phyloP scores from a whole-genome alignment of 1,140 invertebrate species.

The Stegodyphus dumicola region DNA sequence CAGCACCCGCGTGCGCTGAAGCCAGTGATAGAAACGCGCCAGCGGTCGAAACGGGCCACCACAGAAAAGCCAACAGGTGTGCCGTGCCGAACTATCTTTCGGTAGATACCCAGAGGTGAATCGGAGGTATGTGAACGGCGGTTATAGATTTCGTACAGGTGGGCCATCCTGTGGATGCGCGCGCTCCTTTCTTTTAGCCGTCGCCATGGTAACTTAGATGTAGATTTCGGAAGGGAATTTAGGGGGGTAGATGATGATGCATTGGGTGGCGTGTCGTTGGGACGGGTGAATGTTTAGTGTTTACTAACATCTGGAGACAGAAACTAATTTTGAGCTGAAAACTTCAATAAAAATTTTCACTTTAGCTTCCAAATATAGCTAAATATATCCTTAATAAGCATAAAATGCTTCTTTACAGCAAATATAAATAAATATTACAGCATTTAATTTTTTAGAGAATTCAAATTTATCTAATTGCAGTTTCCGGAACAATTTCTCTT shows the following conservation, averaged over 20 bases:
- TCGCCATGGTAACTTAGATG: not conserved
- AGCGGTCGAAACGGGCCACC: not conserved
- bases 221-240: not conserved
- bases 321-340: no score
- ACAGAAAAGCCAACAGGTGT: slow-evolving; percentile 39
- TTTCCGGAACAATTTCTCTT: no score
- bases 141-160: slow-evolving; percentile 59
- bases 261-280: not conserved
- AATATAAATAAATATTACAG: no score
- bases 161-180: slow-evolving; percentile 36
- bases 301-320: not conserved
- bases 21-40: not conserved
- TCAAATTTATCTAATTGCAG: no score
- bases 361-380: no score
- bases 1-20: not conserved
- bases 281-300: not conserved
- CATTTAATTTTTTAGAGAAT: no score
- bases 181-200: slow-evolving; percentile 22
- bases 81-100: not conserved
- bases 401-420: no score
- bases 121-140: slow-evolving; percentile 48
- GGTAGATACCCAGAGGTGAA: slow-evolving; percentile 40
- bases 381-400: no score
- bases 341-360: no score
- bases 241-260: not conserved